Evolutionary conservation across 2,888 invertebrate species (phyloP).

Genomic region (Limulus polyphemus): DNA sequence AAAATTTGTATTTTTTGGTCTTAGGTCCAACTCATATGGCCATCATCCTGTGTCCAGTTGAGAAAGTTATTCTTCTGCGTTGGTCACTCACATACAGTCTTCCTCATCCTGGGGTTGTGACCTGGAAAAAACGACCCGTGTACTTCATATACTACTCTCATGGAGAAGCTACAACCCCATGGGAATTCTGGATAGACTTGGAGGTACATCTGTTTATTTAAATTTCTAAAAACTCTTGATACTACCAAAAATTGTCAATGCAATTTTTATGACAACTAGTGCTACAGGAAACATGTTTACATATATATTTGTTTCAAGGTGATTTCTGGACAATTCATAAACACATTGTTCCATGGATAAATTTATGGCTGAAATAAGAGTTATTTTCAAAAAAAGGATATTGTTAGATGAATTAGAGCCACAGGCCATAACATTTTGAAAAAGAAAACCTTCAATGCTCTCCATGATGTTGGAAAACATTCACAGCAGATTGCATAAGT

Average conservation of each 20-base stretch:
- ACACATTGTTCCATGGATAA: too few species aligned
- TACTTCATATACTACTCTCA: conserved; percentile 58
- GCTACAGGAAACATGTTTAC: too few species aligned
- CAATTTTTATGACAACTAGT: too few species aligned
- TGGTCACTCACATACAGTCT: conserved; percentile 48
- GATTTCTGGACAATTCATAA: too few species aligned
- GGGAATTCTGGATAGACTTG: conserved; percentile 48
- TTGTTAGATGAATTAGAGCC: too few species aligned
- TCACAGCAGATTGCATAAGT: too few species aligned
- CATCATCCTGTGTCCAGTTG: conserved; percentile 49
- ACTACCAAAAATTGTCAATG: neutral
- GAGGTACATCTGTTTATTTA: conserved; percentile 38
- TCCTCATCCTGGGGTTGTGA: conserved; percentile 42
- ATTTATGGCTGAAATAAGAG: too few species aligned
- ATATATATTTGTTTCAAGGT: too few species aligned
- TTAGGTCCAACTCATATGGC: conserved; percentile 56
- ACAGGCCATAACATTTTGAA: too few species aligned
- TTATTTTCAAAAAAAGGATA: too few species aligned
- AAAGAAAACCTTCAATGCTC: too few species aligned
- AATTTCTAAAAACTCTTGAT: conserved; percentile 2
- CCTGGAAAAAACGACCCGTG: conserved; percentile 47
- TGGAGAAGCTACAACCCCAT: conserved; percentile 46
- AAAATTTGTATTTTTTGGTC: neutral
- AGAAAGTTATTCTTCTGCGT: conserved; percentile 43
- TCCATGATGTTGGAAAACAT: too few species aligned